Evolutionary conservation across 2,888 invertebrate species (phyloP).

Genomic region (Prionchulus punctatus): DNA sequence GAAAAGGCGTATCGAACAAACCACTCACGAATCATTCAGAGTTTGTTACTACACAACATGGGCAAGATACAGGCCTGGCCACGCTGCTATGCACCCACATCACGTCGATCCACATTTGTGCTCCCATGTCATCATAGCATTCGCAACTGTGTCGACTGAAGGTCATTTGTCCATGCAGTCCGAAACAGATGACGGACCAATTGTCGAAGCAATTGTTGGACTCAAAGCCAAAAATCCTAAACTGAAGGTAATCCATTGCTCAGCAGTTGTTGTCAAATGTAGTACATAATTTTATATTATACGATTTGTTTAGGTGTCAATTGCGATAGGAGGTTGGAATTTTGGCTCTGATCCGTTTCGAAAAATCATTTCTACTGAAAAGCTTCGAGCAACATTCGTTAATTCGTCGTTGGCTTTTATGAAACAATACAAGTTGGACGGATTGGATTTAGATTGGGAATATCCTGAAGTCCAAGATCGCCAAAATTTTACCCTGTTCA

Average conservation of each 20-base stretch:
- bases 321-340: conserved; percentile 11
- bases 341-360: conserved; percentile 15
- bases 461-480: conserved; percentile 38
- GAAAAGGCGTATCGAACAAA: too few species aligned
- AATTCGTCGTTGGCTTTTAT: conserved; percentile 29
- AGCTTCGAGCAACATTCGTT: conserved; percentile 43
- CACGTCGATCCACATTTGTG: conserved; percentile 11
- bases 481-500: conserved; percentile 48
- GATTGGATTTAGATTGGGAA: conserved; percentile 36
- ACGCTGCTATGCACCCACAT: conserved; percentile 9
- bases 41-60: conserved; percentile 14
- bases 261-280: background rate
- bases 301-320: conserved; percentile 9
- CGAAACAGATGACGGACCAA: conserved; percentile 10
- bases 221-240: conserved; percentile 14
- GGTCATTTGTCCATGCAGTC: conserved; percentile 9
- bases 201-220: conserved; percentile 7
- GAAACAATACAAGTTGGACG: conserved; percentile 30
- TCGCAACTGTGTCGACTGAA: conserved; percentile 11
- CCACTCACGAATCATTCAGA: background rate
- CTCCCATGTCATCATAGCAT: conserved; percentile 13
- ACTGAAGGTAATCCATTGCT: conserved; percentile 8
- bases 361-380: conserved; percentile 21
- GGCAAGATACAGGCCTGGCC: conserved; percentile 11
- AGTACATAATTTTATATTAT: background rate